Percentiles rank a stretch among this genome's conserved stretches.
Evolutionary conservation across 2,888 invertebrate species (phyloP).

Genomic region (Tinea pellionella): DNA sequence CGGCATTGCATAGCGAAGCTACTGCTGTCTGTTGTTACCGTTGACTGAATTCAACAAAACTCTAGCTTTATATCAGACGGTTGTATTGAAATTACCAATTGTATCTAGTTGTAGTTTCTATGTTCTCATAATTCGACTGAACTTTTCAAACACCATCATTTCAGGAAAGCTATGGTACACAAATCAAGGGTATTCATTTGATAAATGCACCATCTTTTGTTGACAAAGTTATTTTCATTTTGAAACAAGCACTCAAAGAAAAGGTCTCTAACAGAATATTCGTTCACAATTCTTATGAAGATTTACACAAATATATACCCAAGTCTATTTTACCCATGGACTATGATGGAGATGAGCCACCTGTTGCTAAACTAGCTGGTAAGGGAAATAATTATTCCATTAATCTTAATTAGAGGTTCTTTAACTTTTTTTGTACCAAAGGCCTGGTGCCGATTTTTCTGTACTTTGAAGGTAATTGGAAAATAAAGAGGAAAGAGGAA

Average conservation of each 20-base stretch:
- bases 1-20: too few species aligned
- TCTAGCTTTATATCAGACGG: too few species aligned
- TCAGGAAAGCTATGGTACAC: constrained; percentile 56
- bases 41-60: too few species aligned
- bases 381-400: constrained; percentile 15
- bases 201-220: constrained; percentile 50
- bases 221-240: constrained; percentile 41
- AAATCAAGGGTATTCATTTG: constrained; percentile 57
- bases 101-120: too few species aligned
- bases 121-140: too few species aligned
- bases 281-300: constrained; percentile 44
- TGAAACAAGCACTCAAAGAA: constrained; percentile 48
- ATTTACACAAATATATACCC: constrained; percentile 45
- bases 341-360: constrained; percentile 43
- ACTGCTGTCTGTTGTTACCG: too few species aligned
- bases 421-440: not conserved
- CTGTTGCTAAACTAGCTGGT: constrained; percentile 39
- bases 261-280: constrained; percentile 50
- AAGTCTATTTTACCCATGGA: constrained; percentile 51
- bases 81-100: too few species aligned
- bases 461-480: too few species aligned
- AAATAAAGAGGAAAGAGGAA: too few species aligned
- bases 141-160: too few species aligned
- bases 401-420: not conserved
- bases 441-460: not conserved